Conservation (phyloP, 2,113 vertebrate species). For the Sebastes fasciatus region DNA sequence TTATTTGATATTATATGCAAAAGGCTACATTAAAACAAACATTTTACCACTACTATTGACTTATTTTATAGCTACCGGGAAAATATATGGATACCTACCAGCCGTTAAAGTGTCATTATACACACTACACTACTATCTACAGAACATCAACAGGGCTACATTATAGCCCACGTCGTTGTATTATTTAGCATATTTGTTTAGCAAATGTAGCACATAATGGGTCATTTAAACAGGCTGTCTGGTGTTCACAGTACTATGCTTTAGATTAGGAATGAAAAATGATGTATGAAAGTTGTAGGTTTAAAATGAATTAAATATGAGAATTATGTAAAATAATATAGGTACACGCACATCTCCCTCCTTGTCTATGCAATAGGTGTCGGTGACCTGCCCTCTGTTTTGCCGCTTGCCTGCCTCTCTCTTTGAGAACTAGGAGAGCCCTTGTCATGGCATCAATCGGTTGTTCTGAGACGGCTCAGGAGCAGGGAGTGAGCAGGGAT, state of each 20-base stretch:
- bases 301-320: background rate
- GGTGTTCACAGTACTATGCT: background rate
- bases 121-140: background rate
- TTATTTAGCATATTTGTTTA: background rate
- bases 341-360: background rate
- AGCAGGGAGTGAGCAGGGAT: background rate
- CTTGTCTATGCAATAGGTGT: background rate
- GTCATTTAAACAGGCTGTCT: background rate
- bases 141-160: background rate
- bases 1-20: background rate
- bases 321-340: background rate
- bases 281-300: background rate
- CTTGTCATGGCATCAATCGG: background rate
- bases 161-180: background rate
- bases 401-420: background rate
- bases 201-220: background rate
- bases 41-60: background rate
- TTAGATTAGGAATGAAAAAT: background rate
- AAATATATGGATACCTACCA: background rate
- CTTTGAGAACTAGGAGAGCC: background rate
- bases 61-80: background rate
- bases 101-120: background rate
- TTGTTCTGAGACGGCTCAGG: background rate
- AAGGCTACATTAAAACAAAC: background rate
- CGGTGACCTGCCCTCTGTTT: background rate